Conservation (phyloP, 2,888 invertebrate genomes). For the Mimachlamys varia region DNA sequence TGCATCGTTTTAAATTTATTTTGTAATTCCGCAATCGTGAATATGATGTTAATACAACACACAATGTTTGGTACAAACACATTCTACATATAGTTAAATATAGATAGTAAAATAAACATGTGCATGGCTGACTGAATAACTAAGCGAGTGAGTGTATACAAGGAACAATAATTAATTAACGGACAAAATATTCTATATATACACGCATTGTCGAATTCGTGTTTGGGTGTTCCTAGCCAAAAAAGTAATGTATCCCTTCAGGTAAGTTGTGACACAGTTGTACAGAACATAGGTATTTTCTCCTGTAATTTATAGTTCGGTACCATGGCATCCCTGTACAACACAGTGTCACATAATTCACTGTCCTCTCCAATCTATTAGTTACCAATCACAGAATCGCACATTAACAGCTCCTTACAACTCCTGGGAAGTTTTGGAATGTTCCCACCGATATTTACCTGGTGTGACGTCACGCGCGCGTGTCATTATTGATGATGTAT, state of each 20-base stretch:
- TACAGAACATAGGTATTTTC: not conserved
- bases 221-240: constrained; percentile 20
- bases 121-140: no score
- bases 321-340: not conserved
- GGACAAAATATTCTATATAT: not conserved
- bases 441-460: not conserved
- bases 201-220: not conserved
- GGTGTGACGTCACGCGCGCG: not conserved
- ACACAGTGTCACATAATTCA: constrained; percentile 22
- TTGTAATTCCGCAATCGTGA: no score
- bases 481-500: constrained; percentile 21
- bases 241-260: constrained; percentile 31
- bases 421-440: not conserved
- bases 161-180: constrained; percentile 20
- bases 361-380: constrained; percentile 17
- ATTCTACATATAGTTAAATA: no score
- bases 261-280: not conserved
- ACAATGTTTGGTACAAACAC: no score
- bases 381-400: constrained; percentile 15
- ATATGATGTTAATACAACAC: no score
- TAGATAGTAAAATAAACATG: no score
- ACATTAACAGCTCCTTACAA: not conserved
- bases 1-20: no score
- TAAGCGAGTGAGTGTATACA: not conserved
- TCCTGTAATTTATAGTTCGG: not conserved